phyloP scores from a whole-genome alignment of 2,113 vertebrate genomes.

The Perca schrenkii region DNA sequence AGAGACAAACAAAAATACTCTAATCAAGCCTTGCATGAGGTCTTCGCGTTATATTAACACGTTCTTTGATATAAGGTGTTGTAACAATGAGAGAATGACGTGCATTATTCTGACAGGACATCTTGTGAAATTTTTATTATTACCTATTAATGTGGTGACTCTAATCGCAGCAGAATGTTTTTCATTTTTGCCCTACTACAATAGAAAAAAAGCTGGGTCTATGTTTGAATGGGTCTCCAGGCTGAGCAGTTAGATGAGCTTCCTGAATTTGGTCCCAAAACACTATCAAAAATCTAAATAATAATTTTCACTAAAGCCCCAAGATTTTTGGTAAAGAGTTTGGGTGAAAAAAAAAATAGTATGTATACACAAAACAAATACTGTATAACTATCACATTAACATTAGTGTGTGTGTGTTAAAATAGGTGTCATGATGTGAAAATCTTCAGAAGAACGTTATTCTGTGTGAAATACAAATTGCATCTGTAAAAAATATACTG shows the following conservation, averaged over 20 bases:
- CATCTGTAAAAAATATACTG: too few relatives aligned
- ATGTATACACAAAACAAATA: too few relatives aligned
- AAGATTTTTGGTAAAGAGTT: background rate
- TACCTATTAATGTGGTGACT: background rate
- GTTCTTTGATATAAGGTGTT: constrained; percentile 38
- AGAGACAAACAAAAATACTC: constrained; percentile 47
- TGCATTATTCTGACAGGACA: background rate
- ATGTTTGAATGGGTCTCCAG: background rate
- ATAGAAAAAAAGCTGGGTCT: background rate
- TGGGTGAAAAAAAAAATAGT: background rate
- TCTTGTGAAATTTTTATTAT: background rate
- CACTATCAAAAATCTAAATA: constrained; percentile 12
- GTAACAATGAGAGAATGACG: constrained; percentile 18
- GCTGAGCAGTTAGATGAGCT: background rate
- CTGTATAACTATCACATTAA: too few relatives aligned
- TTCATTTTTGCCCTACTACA: background rate
- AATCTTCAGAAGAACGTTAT: too few relatives aligned
- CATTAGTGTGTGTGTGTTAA: too few relatives aligned
- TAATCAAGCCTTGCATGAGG: constrained; percentile 45
- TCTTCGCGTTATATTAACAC: constrained; percentile 34
- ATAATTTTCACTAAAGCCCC: background rate
- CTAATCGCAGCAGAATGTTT: background rate
- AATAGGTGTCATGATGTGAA: too few relatives aligned
- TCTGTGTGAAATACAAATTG: too few relatives aligned
- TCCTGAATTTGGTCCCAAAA: constrained; percentile 21